Percentiles rank a stretch among this genome's conserved stretches.
Conservation (phyloP, 2,888 invertebrate genomes). For the Andrena hattorfiana region DNA sequence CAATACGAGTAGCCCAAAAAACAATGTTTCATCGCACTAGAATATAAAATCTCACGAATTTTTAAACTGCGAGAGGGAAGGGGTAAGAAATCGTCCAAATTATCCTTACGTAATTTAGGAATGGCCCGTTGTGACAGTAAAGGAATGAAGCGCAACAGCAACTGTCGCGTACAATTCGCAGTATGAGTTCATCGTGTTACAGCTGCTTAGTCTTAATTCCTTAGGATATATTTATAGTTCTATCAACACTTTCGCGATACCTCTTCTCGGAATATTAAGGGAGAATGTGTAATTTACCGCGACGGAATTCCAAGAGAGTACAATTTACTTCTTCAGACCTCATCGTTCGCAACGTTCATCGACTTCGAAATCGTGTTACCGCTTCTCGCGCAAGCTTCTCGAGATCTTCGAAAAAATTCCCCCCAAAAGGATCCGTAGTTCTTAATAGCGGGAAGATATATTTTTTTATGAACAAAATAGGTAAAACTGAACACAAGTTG, state of each 20-base stretch:
- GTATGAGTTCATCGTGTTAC: neutral
- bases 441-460: constrained; percentile 40
- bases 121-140: no score
- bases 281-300: neutral
- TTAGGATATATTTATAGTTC: neutral
- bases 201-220: neutral
- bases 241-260: neutral
- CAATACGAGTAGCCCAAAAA: no score
- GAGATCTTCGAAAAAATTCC: neutral
- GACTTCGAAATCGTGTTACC: neutral
- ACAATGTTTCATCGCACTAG: no score
- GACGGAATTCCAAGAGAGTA: neutral
- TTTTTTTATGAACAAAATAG: constrained; percentile 42
- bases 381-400: constrained; percentile 3
- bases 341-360: neutral
- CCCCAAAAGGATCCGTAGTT: neutral
- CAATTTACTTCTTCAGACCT: neutral
- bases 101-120: no score
- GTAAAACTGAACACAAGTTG: constrained; percentile 14
- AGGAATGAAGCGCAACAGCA: neutral
- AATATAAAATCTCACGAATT: no score
- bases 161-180: neutral
- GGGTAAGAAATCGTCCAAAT: neutral
- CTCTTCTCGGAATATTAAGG: neutral
- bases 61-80: neutral